Conservation (phyloP, 2,797 vertebrate genomes). For the Intellagama lesueurii region DNA sequence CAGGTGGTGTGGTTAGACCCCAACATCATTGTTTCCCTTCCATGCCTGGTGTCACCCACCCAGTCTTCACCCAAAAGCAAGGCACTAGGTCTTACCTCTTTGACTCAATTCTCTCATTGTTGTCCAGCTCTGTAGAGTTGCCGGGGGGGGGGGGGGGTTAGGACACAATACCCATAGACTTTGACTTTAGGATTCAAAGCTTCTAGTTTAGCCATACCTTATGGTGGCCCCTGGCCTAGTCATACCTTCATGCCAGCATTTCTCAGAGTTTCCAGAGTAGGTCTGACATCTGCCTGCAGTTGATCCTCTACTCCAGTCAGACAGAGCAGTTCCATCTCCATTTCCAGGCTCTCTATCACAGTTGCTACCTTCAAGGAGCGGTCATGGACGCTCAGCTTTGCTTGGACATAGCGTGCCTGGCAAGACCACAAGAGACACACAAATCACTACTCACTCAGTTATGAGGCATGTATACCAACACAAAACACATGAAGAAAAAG, state of each 20-base stretch:
- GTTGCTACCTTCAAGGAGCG: constrained; percentile 97
- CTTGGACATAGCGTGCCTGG: constrained; percentile 94
- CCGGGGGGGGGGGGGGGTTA: too few relatives aligned
- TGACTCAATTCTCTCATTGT: too few relatives aligned
- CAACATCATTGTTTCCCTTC: background rate
- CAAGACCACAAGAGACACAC: constrained; percentile 5
- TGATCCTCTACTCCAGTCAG: constrained; percentile 97
- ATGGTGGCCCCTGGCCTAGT: background rate
- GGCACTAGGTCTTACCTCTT: too few relatives aligned
- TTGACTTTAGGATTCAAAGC: too few relatives aligned
- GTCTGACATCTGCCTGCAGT: constrained; percentile 92
- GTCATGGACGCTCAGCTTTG: constrained; percentile 96
- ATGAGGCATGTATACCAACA: background rate
- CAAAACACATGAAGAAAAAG: background rate
- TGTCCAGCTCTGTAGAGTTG: background rate
- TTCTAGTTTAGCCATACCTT: constrained; percentile 80
- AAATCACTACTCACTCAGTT: background rate
- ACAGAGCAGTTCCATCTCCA: constrained; percentile 98
- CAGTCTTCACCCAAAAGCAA: background rate
- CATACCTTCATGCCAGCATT: constrained; percentile 97
- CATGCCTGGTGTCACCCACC: background rate
- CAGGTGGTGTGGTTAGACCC: background rate
- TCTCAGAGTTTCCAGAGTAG: constrained; percentile 94
- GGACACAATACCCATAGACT: background rate
- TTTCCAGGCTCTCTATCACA: constrained; percentile 96